phyloP scores from a whole-genome alignment of 2,888 invertebrate species.

The Tillus elongatus region DNA sequence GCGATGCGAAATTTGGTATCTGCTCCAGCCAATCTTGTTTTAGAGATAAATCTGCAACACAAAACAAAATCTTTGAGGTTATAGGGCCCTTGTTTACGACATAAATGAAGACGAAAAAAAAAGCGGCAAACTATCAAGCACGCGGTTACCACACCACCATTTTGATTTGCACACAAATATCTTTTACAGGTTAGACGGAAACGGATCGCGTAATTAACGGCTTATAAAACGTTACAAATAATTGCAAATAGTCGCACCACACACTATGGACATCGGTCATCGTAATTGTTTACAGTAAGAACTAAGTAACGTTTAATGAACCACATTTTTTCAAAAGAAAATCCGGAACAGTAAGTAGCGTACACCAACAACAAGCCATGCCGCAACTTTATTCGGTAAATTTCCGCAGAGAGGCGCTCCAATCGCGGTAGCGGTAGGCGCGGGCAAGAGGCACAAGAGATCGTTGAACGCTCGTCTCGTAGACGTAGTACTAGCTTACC shows the following conservation, averaged over 20 bases:
- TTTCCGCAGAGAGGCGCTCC: constrained; percentile 32
- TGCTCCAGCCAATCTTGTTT: constrained; percentile 57
- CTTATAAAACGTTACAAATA: constrained; percentile 15
- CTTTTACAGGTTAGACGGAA: constrained; percentile 43
- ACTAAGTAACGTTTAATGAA: too few species aligned
- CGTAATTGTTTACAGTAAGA: too few species aligned
- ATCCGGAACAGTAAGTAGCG: constrained; percentile 13
- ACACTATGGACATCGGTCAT: too few species aligned
- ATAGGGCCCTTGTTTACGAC: neutral
- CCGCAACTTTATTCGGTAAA: constrained; percentile 20
- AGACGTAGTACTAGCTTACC: too few species aligned
- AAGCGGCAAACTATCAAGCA: constrained; percentile 35
- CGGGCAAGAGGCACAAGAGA: constrained; percentile 27
- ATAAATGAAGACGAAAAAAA: constrained; percentile 18
- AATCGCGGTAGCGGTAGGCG: constrained; percentile 19
- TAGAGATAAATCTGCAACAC: constrained; percentile 50
- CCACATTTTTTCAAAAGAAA: constrained; percentile 28
- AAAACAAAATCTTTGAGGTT: constrained; percentile 8
- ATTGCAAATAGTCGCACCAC: too few species aligned
- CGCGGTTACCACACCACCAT: constrained; percentile 41
- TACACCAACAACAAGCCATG: constrained; percentile 29
- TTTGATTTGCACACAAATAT: constrained; percentile 38
- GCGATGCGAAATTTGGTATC: constrained; percentile 55
- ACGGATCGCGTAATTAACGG: constrained; percentile 28
- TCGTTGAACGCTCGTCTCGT: constrained; percentile 42